Percentiles rank a stretch among this genome's conserved stretches.
These are phyloP conservation scores for Episyrphus balteatus DNA, from an alignment of 1,140 invertebrate genomes.

Conservation along the genomic window DNA sequence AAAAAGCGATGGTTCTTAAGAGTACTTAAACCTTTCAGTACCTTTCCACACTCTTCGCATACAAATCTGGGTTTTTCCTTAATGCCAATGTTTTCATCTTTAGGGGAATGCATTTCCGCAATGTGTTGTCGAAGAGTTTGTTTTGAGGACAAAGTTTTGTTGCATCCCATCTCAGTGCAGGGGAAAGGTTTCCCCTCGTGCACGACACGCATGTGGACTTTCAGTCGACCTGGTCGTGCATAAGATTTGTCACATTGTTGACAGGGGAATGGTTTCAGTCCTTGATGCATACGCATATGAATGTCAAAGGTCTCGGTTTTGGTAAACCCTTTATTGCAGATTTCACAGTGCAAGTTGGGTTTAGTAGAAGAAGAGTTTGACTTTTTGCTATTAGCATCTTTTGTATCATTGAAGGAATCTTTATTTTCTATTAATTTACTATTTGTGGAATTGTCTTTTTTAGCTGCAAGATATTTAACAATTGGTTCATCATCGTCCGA, in stretches of 20 bases:
- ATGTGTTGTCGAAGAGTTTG: slow-evolving; percentile 19
- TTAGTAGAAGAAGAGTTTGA: background rate
- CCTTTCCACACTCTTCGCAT: slow-evolving; percentile 27
- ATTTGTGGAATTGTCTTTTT: background rate
- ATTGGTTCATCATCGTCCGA: no score
- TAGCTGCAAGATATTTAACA: background rate
- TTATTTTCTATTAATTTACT: background rate
- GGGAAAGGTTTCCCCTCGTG: slow-evolving; percentile 1
- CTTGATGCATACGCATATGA: slow-evolving; percentile 20
- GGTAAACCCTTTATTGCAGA: slow-evolving; percentile 11
- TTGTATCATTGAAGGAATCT: no score
- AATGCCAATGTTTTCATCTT: slow-evolving; percentile 18
- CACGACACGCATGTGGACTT: slow-evolving; percentile 14
- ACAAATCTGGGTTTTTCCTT: slow-evolving; percentile 17
- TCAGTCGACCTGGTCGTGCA: slow-evolving; percentile 9
- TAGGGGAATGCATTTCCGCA: slow-evolving; percentile 16
- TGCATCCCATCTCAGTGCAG: slow-evolving; percentile 18
- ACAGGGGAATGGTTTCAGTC: slow-evolving; percentile 20
- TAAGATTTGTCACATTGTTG: slow-evolving; percentile 16
- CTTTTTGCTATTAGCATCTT: no score
- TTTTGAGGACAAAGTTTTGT: slow-evolving; percentile 11
- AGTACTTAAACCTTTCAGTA: slow-evolving; percentile 17
- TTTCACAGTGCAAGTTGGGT: slow-evolving; percentile 9
- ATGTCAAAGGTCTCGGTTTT: slow-evolving; percentile 8
- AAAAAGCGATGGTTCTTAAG: slow-evolving; percentile 24